Evolutionary conservation across 2,113 vertebrate species (phyloP).

Genomic region (Rhea americana): DNA sequence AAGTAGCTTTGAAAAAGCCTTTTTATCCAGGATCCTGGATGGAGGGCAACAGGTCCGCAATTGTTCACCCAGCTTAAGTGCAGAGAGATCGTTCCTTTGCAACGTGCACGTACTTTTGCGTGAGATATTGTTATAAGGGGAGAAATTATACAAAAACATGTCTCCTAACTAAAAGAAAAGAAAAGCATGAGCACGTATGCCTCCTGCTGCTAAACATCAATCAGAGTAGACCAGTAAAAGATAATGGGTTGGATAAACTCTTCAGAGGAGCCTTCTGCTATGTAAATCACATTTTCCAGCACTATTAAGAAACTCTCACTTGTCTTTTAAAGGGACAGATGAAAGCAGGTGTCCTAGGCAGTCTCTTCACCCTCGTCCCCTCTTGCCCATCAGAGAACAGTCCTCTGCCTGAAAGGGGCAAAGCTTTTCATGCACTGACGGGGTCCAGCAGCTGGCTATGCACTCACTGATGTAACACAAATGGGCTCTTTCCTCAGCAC

Average conservation of each 20-base stretch:
- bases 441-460: background rate
- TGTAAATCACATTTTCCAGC: constrained; percentile 8
- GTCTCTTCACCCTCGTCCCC: background rate
- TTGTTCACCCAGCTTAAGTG: background rate
- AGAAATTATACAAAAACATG: background rate
- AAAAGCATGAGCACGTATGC: background rate
- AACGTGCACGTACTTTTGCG: background rate
- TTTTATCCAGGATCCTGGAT: background rate
- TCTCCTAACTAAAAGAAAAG: background rate
- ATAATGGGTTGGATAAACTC: background rate
- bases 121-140: background rate
- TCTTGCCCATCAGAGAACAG: background rate
- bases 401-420: background rate
- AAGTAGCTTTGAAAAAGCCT: constrained; percentile 1
- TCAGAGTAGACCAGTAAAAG: background rate
- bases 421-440: background rate
- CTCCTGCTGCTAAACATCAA: background rate
- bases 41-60: background rate
- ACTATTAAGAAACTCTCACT: background rate
- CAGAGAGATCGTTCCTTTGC: background rate
- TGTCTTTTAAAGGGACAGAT: background rate
- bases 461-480: background rate
- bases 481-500: background rate
- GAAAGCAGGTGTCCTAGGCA: background rate
- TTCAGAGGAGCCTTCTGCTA: background rate